Conservation (phyloP, 1,140 invertebrate genomes). For the Acromyrmex heyeri region DNA sequence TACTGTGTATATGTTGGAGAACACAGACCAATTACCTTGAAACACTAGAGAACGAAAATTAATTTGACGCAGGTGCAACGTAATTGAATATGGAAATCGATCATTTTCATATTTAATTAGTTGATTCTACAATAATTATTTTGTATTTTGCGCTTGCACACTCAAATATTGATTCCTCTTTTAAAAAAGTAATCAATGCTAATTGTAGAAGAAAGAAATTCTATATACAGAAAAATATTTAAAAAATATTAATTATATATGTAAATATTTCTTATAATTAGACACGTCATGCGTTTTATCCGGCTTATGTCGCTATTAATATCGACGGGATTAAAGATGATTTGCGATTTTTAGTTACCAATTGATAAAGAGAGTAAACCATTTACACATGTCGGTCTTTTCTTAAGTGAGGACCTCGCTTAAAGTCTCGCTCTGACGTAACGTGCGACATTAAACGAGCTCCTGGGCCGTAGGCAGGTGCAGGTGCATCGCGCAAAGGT, state of each 20-base stretch:
- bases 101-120: constrained; percentile 4
- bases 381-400: constrained; percentile 20
- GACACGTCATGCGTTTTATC: neutral
- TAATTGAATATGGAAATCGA: neutral
- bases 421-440: constrained; percentile 69
- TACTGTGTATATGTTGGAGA: neutral
- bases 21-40: neutral
- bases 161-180: neutral
- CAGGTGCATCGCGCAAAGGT: constrained; percentile 73
- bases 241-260: neutral
- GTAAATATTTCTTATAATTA: neutral
- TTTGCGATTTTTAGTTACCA: neutral
- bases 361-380: neutral
- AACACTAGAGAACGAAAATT: neutral
- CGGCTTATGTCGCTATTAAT: neutral
- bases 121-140: neutral
- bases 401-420: constrained; percentile 30
- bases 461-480: constrained; percentile 66
- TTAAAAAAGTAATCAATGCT: neutral
- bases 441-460: constrained; percentile 73
- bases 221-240: neutral
- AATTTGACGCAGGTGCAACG: constrained; percentile 6
- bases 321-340: neutral
- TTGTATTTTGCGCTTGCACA: neutral
- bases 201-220: neutral